Percentiles rank a stretch among this genome's conserved stretches.
These are phyloP conservation scores for Aegithalos caudatus DNA, from an alignment of 2,113 vertebrate genomes.

Conservation along the genomic window DNA sequence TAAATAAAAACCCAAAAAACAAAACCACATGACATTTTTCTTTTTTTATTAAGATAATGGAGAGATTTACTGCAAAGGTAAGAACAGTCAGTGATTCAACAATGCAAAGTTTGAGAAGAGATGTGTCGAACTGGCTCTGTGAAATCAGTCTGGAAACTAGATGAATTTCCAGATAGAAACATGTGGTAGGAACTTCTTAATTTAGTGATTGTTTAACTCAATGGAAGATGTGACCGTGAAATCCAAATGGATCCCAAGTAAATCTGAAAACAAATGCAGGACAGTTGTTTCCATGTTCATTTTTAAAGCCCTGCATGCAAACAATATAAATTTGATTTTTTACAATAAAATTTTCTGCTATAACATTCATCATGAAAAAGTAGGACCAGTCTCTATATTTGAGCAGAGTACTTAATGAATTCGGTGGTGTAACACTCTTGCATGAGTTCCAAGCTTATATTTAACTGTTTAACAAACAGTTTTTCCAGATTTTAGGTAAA, in stretches of 20 bases:
- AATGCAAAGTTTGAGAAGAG: neutral
- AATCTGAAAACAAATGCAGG: neutral
- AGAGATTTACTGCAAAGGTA: neutral
- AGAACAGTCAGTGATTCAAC: neutral
- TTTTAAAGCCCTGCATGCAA: neutral
- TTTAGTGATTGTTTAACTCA: neutral
- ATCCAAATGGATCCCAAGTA: neutral
- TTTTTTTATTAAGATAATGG: neutral
- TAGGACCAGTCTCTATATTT: neutral
- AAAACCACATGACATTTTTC: neutral
- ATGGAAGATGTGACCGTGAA: neutral
- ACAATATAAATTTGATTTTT: neutral
- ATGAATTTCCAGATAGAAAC: neutral
- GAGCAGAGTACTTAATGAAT: neutral
- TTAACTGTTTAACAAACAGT: neutral
- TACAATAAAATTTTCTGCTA: neutral
- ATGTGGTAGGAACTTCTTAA: neutral
- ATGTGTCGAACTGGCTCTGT: neutral
- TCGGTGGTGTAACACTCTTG: neutral
- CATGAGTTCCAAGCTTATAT: neutral
- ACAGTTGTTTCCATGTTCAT: neutral
- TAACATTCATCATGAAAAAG: accelerated
- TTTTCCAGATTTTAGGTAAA: neutral
- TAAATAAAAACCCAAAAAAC: neutral
- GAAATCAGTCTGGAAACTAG: neutral